Evolutionary conservation across 2,888 invertebrate species (phyloP).

Genomic region (Baronia brevicornis): DNA sequence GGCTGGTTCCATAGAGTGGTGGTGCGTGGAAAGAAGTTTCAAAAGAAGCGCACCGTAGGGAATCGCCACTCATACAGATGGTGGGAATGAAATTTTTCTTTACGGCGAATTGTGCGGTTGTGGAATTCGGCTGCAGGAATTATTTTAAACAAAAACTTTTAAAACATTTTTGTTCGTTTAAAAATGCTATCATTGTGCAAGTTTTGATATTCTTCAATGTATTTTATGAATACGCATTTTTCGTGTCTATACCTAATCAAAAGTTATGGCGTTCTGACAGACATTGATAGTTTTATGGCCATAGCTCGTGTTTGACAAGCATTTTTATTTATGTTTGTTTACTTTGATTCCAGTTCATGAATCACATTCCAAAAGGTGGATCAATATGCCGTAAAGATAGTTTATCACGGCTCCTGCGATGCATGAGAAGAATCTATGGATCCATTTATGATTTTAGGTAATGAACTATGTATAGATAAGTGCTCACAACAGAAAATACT

Average conservation of each 20-base stretch:
- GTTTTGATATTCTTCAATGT: too few species aligned
- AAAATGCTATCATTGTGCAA: too few species aligned
- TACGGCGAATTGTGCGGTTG: too few species aligned
- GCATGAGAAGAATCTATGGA: slow-evolving; percentile 88
- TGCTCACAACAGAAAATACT: too few species aligned
- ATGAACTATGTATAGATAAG: slow-evolving; percentile 5
- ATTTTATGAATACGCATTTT: slow-evolving; percentile 18
- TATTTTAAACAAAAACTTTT: too few species aligned
- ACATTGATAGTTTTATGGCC: slow-evolving; percentile 25
- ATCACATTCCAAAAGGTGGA: slow-evolving; percentile 89
- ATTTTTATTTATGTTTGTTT: slow-evolving; percentile 24
- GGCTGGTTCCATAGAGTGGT: too few species aligned
- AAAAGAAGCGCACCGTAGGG: too few species aligned
- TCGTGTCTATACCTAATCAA: slow-evolving; percentile 24
- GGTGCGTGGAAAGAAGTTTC: too few species aligned
- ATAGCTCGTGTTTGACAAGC: slow-evolving; percentile 23
- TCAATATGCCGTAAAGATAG: slow-evolving; percentile 90
- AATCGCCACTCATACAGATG: too few species aligned
- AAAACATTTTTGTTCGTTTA: too few species aligned
- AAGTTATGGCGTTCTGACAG: slow-evolving; percentile 22
- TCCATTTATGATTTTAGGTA: slow-evolving; percentile 89
- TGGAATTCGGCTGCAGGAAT: too few species aligned
- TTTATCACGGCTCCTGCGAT: slow-evolving; percentile 83
- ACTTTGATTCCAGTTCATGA: slow-evolving; percentile 78
- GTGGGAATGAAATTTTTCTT: too few species aligned